Percentiles rank a stretch among this genome's conserved stretches.
phyloP scores from a whole-genome alignment of 2,113 vertebrate species.

The Burhinus oedicnemus region DNA sequence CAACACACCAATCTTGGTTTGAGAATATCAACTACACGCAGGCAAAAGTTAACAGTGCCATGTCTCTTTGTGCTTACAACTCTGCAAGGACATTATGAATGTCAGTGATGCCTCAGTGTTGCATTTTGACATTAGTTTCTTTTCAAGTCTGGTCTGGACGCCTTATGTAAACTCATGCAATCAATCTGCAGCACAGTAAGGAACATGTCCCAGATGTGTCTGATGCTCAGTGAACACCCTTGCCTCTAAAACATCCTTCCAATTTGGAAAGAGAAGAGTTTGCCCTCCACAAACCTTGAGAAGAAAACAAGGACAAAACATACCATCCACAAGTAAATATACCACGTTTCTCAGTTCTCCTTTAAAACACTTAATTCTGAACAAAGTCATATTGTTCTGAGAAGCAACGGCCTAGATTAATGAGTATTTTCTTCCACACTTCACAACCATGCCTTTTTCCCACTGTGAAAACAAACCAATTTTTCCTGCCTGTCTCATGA shows the following conservation, averaged over 20 bases:
- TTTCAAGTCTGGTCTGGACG: not conserved
- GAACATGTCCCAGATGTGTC: not conserved
- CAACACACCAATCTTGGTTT: accelerated
- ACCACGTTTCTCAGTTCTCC: not conserved
- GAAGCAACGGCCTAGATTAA: not conserved
- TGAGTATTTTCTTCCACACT: not conserved
- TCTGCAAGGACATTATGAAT: not conserved
- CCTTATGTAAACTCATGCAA: not conserved
- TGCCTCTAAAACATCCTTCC: not conserved
- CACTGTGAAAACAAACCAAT: not conserved
- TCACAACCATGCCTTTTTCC: not conserved
- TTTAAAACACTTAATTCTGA: not conserved
- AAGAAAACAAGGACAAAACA: not conserved
- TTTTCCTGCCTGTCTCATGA: not conserved
- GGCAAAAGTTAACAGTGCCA: not conserved
- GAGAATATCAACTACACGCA: not conserved
- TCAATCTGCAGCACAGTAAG: not conserved
- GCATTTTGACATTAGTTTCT: not conserved
- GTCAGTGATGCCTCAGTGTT: not conserved
- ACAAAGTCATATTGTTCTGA: not conserved
- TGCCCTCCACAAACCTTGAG: not conserved
- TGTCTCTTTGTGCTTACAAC: not conserved
- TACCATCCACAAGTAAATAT: not conserved
- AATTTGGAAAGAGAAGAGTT: not conserved
- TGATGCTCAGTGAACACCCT: not conserved